Conservation (phyloP, 2,113 vertebrate species). For the Myiozetetes cayanensis region DNA sequence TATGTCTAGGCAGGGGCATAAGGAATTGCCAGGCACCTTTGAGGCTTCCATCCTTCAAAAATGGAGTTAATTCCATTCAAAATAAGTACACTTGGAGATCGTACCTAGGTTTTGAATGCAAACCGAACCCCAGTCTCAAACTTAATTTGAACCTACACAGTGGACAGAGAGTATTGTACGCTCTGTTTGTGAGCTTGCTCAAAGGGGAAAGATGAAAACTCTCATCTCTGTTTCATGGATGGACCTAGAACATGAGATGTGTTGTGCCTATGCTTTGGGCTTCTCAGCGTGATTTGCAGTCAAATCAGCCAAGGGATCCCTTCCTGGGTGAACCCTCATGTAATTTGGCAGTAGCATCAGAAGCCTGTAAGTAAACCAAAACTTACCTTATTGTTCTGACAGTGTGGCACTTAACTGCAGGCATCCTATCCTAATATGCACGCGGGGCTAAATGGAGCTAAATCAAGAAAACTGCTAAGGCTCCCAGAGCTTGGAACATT, state of each 20-base stretch:
- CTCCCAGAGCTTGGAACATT: background rate
- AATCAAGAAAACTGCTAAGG: background rate
- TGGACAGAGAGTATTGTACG: background rate
- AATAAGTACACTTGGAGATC: background rate
- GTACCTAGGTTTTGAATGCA: background rate
- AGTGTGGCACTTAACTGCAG: background rate
- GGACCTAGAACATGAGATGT: background rate
- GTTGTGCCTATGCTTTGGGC: rapidly evolving
- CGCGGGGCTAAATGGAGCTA: rapidly evolving
- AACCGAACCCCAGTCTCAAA: background rate
- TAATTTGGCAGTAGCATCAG: background rate
- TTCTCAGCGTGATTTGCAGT: background rate
- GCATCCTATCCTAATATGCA: rapidly evolving
- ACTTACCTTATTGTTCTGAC: background rate
- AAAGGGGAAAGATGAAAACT: background rate
- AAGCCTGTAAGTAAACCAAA: background rate
- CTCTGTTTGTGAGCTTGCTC: background rate
- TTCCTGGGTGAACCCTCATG: rapidly evolving
- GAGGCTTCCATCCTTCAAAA: background rate
- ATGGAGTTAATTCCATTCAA: background rate
- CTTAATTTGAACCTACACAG: background rate
- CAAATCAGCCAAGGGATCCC: background rate
- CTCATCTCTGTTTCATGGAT: no score
- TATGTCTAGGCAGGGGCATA: no score
- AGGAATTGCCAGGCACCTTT: background rate